These are phyloP conservation scores for Parasteatoda lunata DNA, from an alignment of 2,888 invertebrate species.

Conservation along the genomic window DNA sequence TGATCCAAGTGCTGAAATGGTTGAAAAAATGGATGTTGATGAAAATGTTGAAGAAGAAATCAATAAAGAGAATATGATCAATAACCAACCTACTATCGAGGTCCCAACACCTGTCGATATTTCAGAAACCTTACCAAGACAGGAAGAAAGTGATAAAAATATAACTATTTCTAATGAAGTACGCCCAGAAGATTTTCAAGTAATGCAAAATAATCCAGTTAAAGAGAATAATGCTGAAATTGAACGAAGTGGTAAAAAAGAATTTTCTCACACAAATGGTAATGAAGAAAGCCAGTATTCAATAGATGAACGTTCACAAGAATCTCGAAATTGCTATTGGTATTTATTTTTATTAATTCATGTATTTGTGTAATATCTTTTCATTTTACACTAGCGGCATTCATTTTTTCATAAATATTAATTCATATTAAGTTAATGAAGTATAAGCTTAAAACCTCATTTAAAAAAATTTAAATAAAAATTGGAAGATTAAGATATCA, in stretches of 20 bases:
- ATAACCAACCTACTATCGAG: background rate
- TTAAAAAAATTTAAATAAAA: too few species aligned
- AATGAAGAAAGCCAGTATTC: slow-evolving; percentile 60
- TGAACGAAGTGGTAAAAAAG: slow-evolving; percentile 13
- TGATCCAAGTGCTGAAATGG: slow-evolving; percentile 5
- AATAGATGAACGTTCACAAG: slow-evolving; percentile 47
- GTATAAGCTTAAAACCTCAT: too few species aligned
- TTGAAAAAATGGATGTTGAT: slow-evolving; percentile 29
- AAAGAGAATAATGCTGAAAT: background rate
- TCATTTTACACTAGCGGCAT: too few species aligned
- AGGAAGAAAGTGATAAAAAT: background rate
- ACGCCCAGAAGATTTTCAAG: slow-evolving; percentile 46
- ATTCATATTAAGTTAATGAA: too few species aligned
- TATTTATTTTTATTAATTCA: background rate
- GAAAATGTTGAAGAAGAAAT: slow-evolving; percentile 8
- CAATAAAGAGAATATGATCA: background rate
- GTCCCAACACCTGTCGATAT: background rate
- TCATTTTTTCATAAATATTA: too few species aligned
- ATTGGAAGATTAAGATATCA: too few species aligned
- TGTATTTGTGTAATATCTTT: too few species aligned
- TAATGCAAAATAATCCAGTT: slow-evolving; percentile 46
- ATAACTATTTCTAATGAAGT: slow-evolving; percentile 1
- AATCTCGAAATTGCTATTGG: slow-evolving; percentile 63
- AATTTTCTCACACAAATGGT: background rate
- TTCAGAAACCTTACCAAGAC: background rate